Conservation (phyloP, 2,113 vertebrate species). For the Chlorodrepanis virens region DNA sequence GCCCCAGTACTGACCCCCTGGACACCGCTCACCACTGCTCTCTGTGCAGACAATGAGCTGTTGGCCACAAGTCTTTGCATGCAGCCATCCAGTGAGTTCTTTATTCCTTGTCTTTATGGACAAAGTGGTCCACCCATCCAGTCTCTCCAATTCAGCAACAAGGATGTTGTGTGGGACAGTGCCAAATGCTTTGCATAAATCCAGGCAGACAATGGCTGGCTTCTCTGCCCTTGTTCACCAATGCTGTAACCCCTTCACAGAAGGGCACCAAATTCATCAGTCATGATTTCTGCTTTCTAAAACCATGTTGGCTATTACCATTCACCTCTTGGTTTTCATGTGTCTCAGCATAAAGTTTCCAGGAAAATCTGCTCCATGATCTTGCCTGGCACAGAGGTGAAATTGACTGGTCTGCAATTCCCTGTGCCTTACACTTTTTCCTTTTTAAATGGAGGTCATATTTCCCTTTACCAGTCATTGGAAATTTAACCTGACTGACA, state of each 20-base stretch:
- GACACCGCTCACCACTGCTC: neutral
- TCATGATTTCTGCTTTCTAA: neutral
- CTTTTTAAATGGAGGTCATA: neutral
- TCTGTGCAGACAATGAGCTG: fast-evolving
- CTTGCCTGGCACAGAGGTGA: neutral
- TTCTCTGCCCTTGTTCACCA: neutral
- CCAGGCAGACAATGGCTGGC: no score
- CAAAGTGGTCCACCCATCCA: neutral
- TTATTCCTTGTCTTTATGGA: neutral
- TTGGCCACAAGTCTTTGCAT: neutral
- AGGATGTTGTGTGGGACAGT: neutral
- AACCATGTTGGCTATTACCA: neutral
- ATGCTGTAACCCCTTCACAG: neutral
- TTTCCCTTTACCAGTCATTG: neutral
- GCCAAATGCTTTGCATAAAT: neutral
- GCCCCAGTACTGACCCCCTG: no score
- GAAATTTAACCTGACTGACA: neutral
- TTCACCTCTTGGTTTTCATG: neutral
- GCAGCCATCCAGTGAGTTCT: neutral
- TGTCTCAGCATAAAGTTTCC: neutral
- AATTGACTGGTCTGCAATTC: neutral
- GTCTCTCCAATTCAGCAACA: neutral
- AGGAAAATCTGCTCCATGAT: neutral
- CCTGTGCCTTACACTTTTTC: no score
- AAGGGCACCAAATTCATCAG: neutral